phyloP scores from a whole-genome alignment of 2,888 invertebrate species.

The Thereva nobilitata region DNA sequence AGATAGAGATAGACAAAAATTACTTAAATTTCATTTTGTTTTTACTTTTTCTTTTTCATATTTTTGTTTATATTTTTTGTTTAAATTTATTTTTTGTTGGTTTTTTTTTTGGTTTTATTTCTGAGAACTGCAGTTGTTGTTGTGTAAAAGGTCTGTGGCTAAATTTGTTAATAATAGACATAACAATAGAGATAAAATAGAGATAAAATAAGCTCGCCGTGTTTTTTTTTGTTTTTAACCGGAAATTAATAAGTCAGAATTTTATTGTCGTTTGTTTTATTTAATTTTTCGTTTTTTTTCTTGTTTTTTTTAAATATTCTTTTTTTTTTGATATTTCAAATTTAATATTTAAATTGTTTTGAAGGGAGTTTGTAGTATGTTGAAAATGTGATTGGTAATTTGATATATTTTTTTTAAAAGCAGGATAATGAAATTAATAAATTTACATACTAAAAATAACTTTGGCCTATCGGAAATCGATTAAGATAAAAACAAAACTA shows the following conservation, averaged over 20 bases:
- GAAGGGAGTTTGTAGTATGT: no score
- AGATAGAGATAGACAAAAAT: conserved; percentile 53
- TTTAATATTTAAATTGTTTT: no score
- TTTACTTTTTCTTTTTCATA: conserved; percentile 5
- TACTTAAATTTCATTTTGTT: conserved; percentile 45
- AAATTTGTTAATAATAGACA: background rate
- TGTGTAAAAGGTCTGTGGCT: background rate
- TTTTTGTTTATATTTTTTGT: background rate
- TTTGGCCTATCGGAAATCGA: conserved; percentile 23
- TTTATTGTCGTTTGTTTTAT: conserved; percentile 19
- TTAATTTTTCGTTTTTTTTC: no score
- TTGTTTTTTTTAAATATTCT: no score
- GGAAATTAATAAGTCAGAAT: conserved; percentile 10
- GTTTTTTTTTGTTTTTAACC: background rate
- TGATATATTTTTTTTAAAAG: no score
- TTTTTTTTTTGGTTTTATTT: conserved; percentile 5
- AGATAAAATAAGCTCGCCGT: conserved; percentile 32
- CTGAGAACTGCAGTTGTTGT: conserved; percentile 22
- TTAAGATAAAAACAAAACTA: conserved; percentile 22
- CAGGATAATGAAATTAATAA: no score
- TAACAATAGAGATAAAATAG: conserved; percentile 8
- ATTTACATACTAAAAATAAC: no score
- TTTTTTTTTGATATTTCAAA: no score
- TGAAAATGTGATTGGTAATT: no score
- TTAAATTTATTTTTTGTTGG: background rate